phyloP scores from a whole-genome alignment of 2,113 vertebrate genomes.

The Pimephales promelas region DNA sequence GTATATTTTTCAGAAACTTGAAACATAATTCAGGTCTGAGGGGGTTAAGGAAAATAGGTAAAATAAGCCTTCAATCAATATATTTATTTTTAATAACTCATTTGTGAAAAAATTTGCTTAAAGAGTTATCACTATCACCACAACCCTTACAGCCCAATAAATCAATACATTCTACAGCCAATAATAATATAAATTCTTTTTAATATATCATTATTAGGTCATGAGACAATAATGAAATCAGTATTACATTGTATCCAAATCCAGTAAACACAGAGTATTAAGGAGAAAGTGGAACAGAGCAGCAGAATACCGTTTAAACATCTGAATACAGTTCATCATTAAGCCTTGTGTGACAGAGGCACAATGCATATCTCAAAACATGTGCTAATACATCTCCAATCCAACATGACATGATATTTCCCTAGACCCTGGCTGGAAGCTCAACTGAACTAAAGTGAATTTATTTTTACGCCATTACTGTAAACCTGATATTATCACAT shows the following conservation, averaged over 20 bases:
- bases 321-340: slow-evolving; percentile 18
- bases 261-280: slow-evolving; percentile 48
- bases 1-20: no score
- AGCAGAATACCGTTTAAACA: slow-evolving; percentile 47
- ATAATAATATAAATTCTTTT: slow-evolving; percentile 43
- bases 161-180: not conserved
- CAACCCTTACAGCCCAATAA: not conserved
- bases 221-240: slow-evolving; percentile 32
- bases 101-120: not conserved
- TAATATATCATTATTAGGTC: slow-evolving; percentile 44
- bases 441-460: slow-evolving; percentile 30
- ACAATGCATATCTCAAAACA: slow-evolving; percentile 34
- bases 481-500: slow-evolving; percentile 48
- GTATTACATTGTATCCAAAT: slow-evolving; percentile 37
- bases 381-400: slow-evolving; percentile 1
- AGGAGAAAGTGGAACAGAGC: slow-evolving; percentile 42
- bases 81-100: no score
- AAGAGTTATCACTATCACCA: not conserved
- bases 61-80: not conserved
- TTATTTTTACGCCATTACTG: not conserved
- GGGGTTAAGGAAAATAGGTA: not conserved
- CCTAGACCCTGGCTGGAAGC: not conserved
- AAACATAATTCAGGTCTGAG: no score
- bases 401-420: slow-evolving; percentile 33
- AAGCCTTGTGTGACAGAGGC: slow-evolving; percentile 18